Conservation (phyloP, 2,797 vertebrate species). For the Kryptopterus vitreolus region DNA sequence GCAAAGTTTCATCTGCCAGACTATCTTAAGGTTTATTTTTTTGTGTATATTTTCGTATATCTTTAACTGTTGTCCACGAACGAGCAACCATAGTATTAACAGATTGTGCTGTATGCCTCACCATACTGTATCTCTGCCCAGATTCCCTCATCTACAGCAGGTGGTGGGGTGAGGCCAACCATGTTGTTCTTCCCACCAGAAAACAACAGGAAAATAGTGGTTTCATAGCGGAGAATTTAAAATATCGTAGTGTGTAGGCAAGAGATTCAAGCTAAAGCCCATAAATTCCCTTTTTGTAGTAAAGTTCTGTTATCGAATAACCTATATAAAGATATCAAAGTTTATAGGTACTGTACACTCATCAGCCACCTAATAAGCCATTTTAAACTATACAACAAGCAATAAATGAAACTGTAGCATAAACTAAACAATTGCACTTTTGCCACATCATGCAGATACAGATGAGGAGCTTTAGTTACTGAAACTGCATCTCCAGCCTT, state of each 20-base stretch:
- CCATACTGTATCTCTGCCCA: constrained; percentile 40
- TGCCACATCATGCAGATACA: not conserved
- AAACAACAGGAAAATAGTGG: constrained; percentile 1
- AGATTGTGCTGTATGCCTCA: constrained; percentile 36
- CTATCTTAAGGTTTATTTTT: not conserved
- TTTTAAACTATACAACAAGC: too few relatives aligned
- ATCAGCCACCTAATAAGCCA: not conserved
- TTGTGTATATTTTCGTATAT: not conserved
- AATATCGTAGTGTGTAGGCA: not conserved
- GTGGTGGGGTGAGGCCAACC: constrained; percentile 43
- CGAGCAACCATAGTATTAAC: constrained; percentile 21
- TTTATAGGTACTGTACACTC: not conserved
- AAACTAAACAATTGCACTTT: too few relatives aligned
- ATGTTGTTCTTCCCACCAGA: constrained; percentile 1
- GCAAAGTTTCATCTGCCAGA: not conserved
- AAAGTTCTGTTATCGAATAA: too few relatives aligned
- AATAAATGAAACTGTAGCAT: too few relatives aligned
- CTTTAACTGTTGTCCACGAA: not conserved
- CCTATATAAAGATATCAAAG: not conserved
- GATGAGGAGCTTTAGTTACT: not conserved
- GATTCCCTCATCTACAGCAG: constrained; percentile 43
- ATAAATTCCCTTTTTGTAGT: not conserved
- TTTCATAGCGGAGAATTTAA: not conserved
- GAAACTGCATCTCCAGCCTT: not conserved
- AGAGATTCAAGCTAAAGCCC: not conserved